A percentile compares a stretch with the other conserved stretches of the same genome.
These are phyloP conservation scores for Bellardia bayeri DNA, from an alignment of 2,888 invertebrate species.

Conservation along the genomic window DNA sequence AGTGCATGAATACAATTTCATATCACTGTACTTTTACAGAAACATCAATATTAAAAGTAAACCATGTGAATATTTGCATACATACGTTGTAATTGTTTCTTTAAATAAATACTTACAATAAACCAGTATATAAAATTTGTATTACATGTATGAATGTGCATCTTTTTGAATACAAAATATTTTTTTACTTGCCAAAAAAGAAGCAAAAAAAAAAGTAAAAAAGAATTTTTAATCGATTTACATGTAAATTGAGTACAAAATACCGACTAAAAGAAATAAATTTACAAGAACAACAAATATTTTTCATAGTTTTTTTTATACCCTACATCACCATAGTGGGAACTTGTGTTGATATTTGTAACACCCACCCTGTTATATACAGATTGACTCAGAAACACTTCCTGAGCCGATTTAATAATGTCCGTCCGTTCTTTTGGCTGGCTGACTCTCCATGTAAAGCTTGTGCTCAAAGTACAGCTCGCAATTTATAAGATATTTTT, in stretches of 20 bases:
- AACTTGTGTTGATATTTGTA: too few species aligned
- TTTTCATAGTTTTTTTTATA: not conserved
- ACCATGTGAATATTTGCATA: conserved; percentile 25
- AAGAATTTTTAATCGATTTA: conserved; percentile 58
- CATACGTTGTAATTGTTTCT: not conserved
- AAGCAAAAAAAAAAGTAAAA: not conserved
- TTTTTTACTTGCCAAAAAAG: not conserved
- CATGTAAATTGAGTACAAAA: conserved; percentile 49
- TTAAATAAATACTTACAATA: not conserved
- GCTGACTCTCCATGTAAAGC: too few species aligned
- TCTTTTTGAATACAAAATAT: not conserved
- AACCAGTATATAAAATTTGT: too few species aligned
- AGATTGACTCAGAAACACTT: too few species aligned
- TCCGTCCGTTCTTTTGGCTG: too few species aligned
- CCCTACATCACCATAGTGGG: too few species aligned
- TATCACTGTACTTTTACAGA: not conserved
- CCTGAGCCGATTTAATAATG: too few species aligned
- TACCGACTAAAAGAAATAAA: not conserved
- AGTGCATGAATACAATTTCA: too few species aligned
- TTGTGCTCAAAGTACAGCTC: too few species aligned
- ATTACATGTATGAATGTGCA: too few species aligned
- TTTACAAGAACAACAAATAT: conserved; percentile 18
- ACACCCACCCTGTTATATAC: too few species aligned
- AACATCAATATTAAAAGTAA: conserved; percentile 1
- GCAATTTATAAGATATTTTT: too few species aligned